Base-by-base conservation (phyloP, 92 coral and sea anemone species). In the Epizoanthus fatuus region DNA sequence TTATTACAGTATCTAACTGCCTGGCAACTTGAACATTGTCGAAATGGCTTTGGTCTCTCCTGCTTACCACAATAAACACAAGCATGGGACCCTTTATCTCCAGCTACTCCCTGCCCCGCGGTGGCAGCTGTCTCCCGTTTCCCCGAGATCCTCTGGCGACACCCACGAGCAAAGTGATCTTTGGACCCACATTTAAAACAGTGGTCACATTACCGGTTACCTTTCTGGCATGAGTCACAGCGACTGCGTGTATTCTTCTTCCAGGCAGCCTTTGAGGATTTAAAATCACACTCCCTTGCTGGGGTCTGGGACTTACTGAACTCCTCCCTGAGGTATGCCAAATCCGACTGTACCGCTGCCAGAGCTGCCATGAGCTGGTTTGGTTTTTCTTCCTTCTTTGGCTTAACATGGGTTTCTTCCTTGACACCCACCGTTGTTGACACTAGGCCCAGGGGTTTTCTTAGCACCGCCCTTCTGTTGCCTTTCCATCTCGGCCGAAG, bases 31-130 rank as follows among this genome's bases (percentile, higher is more conserved):
- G 56, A 71, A 80, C 93, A 79, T 37, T 63, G 75, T 32, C 75
- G 72, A 10, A 76, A 22, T 39, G 57, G 17, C 22, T 63, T 81
- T 10, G 65, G 11, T 32, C 19, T 69, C 56, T 16, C 72, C 75
- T 57, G 79, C 55, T 58, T 85, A 79, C 64, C 25, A 22, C 89
- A 87, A 80, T 79, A 79, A 10, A 39, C 38, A 84, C 92, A 89
- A 54, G 62, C 45, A 12, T 93, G 93, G 96, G 90, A 83, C 87
- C 65, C 4, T 56, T 63, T 63, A 51, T 81, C 69, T 42, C 67
- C 73, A 67, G 88, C 83, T 89, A 92, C 93, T 89, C 71, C 93
- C 89, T 92, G 91, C 86, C 93, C 93, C 93, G 67, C 78, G 87
- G 91, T 64, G 63, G 93, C 29, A 89, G 95, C 93, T 57, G 17